These are phyloP conservation scores for Saiga tatarica DNA, from an alignment of 2,113 vertebrate genomes.

Conservation along the genomic window DNA sequence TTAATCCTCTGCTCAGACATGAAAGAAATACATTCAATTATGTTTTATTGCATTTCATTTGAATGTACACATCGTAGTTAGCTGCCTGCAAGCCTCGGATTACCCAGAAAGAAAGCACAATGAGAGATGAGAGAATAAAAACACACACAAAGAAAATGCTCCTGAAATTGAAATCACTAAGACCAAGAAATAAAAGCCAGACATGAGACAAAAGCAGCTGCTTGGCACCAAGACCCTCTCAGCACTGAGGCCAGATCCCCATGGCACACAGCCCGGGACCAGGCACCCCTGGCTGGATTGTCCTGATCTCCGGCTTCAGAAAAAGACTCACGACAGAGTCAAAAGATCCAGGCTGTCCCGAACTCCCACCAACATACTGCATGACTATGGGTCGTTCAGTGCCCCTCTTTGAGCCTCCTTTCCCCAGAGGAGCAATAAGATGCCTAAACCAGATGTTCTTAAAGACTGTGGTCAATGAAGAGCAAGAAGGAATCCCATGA, in stretches of 20 bases:
- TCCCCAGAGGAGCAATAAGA: background rate
- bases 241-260: background rate
- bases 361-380: background rate
- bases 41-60: constrained; percentile 70
- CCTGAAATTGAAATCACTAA: constrained; percentile 42
- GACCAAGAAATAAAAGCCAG: constrained; percentile 34
- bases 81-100: constrained; percentile 59
- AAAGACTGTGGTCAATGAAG: background rate
- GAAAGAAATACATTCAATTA: constrained; percentile 68
- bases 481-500: background rate
- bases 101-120: constrained; percentile 55
- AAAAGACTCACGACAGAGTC: background rate
- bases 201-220: background rate
- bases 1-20: constrained; percentile 49
- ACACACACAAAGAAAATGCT: constrained; percentile 20
- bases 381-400: background rate
- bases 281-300: rapidly evolving
- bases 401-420: background rate
- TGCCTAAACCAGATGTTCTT: background rate
- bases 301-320: background rate
- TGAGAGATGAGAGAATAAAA: constrained; percentile 50
- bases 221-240: background rate
- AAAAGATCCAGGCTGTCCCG: background rate
- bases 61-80: background rate
- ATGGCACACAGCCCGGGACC: rapidly evolving